phyloP scores from a whole-genome alignment of 1,140 invertebrate genomes.

The Oedothorax gibbosus region DNA sequence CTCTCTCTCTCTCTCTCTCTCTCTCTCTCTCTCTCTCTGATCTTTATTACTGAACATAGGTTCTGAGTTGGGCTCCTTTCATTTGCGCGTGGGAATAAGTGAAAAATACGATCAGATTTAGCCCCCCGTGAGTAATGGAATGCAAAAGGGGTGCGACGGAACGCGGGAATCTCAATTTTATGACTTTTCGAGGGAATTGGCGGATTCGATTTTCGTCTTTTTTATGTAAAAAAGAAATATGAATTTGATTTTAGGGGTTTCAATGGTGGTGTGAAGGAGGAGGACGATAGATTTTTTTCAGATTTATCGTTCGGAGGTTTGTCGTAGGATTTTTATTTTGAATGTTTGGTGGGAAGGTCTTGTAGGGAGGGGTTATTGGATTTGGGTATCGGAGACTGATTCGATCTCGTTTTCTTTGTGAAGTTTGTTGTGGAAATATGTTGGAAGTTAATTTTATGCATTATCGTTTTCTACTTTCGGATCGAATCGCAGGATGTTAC shows the following conservation, averaged over 20 bases:
- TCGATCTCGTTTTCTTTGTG: background rate
- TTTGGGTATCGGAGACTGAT: background rate
- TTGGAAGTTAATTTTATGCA: background rate
- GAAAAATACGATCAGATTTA: conserved; percentile 43
- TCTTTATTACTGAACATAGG: too few species aligned
- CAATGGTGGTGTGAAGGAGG: too few species aligned
- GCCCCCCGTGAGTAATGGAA: conserved; percentile 32
- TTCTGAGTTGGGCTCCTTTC: too few species aligned
- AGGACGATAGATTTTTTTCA: too few species aligned
- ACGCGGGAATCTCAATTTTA: background rate
- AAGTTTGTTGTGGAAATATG: background rate
- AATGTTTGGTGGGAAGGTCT: background rate
- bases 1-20: too few species aligned
- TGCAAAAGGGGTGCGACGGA: background rate
- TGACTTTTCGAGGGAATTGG: background rate
- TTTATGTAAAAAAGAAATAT: too few species aligned
- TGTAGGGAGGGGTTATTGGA: background rate
- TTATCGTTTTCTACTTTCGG: background rate
- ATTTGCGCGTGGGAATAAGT: background rate
- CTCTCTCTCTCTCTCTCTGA: too few species aligned
- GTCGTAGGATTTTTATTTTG: background rate
- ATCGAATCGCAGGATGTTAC: background rate
- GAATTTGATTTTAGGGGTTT: too few species aligned
- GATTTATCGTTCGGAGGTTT: background rate
- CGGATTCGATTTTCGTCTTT: background rate